Conservation (phyloP, 2,797 vertebrate genomes). For the Eulemur coronatus region DNA sequence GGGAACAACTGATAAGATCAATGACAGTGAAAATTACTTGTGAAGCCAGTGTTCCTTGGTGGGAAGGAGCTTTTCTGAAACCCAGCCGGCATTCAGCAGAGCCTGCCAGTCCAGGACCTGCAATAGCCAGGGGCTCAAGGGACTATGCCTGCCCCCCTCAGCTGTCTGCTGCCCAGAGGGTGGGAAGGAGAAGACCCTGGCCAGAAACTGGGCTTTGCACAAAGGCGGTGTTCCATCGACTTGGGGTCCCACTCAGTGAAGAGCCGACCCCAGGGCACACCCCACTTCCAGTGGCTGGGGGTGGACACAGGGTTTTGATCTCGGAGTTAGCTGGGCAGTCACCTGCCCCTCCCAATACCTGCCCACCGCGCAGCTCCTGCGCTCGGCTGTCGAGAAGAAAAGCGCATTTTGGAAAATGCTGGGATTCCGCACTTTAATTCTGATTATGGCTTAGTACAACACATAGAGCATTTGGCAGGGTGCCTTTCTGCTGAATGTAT, state of each 20-base stretch:
- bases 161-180: background rate
- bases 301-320: no score
- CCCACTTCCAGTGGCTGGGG: rapidly evolving
- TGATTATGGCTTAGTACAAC: background rate
- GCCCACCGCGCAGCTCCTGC: rapidly evolving
- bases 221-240: rapidly evolving
- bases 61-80: background rate
- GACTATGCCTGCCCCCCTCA: rapidly evolving
- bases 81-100: rapidly evolving
- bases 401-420: conserved; percentile 21
- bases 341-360: background rate
- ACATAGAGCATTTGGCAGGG: conserved; percentile 9
- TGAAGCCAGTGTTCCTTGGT: background rate
- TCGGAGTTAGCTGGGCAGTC: background rate
- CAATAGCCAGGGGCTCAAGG: background rate
- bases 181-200: rapidly evolving
- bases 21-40: background rate
- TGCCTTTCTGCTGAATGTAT: conserved; percentile 32
- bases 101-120: background rate
- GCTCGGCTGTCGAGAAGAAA: background rate
- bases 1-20: background rate
- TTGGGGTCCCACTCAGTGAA: background rate
- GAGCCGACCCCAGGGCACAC: no score
- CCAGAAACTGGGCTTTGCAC: background rate
- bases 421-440: conserved; percentile 34